phyloP scores from a whole-genome alignment of 2,888 invertebrate genomes.

The Andrena flavipes region DNA sequence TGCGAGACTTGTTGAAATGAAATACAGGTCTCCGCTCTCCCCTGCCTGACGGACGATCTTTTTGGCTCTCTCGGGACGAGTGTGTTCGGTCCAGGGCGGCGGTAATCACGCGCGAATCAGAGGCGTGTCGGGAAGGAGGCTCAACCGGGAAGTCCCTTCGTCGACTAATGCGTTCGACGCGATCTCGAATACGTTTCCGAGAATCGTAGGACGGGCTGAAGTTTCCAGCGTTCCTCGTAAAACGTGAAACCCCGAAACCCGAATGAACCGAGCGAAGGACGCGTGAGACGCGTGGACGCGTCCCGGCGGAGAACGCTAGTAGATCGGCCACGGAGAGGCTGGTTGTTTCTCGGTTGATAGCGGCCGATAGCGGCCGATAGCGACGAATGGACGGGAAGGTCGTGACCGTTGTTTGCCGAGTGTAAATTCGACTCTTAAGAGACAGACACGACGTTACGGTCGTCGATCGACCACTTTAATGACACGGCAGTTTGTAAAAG shows the following conservation, averaged over 20 bases:
- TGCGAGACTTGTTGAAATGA: no score
- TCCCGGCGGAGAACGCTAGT: not conserved
- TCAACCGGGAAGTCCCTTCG: conserved; percentile 56
- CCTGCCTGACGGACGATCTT: not conserved
- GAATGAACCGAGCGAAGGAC: not conserved
- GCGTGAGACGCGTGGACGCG: not conserved
- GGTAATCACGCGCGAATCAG: conserved; percentile 73
- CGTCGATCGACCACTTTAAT: conserved; percentile 60
- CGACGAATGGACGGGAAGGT: not conserved
- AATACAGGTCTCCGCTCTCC: no score
- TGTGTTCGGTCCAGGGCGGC: conserved; percentile 31
- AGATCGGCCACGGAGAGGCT: not conserved
- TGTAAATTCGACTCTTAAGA: conserved; percentile 15
- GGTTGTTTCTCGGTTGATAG: not conserved
- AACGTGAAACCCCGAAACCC: conserved; percentile 33
- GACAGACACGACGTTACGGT: conserved; percentile 13
- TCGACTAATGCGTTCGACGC: conserved; percentile 59
- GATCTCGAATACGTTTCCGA: conserved; percentile 61
- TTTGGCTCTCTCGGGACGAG: conserved; percentile 30
- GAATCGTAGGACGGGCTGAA: conserved; percentile 61
- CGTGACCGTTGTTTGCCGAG: conserved; percentile 24
- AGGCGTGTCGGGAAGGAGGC: conserved; percentile 63
- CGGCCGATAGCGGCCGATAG: not conserved
- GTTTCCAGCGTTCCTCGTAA: conserved; percentile 54
- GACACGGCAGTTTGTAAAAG: conserved; percentile 60